Conservation (phyloP, 2,113 vertebrate genomes). For the Tichodroma muraria region DNA sequence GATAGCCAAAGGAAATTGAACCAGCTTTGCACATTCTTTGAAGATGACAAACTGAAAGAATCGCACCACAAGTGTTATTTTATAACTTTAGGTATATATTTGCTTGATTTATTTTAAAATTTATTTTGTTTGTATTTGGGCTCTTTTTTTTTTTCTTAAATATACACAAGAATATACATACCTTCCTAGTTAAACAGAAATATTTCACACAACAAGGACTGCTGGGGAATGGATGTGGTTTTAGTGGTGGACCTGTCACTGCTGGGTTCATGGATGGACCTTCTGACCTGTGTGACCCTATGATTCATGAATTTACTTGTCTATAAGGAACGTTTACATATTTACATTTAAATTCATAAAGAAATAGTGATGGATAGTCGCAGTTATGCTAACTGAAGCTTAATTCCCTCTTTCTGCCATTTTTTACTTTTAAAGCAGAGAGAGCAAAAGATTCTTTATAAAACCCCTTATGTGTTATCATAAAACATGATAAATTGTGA, state of each 20-base stretch:
- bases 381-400: not conserved
- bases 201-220: not conserved
- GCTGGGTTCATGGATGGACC: not conserved
- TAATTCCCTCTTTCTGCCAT: not conserved
- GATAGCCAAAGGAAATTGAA: not conserved
- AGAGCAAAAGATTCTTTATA: not conserved
- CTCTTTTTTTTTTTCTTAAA: rapidly evolving
- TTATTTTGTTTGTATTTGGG: not conserved
- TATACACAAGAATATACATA: not conserved
- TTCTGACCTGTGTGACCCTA: not conserved
- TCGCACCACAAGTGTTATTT: not conserved
- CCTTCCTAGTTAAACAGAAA: not conserved
- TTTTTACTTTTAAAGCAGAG: not conserved
- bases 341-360: not conserved
- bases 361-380: not conserved
- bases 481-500: not conserved
- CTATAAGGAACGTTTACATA: not conserved
- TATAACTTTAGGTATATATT: not conserved
- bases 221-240: not conserved
- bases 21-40: not conserved
- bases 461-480: not conserved
- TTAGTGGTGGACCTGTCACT: not conserved
- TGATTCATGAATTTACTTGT: not conserved
- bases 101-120: not conserved
- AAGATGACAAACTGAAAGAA: not conserved